Percentiles rank a stretch among this genome's conserved stretches.
Conservation (phyloP, 2,797 vertebrate species). For the Pseudocheirus occidentalis region DNA sequence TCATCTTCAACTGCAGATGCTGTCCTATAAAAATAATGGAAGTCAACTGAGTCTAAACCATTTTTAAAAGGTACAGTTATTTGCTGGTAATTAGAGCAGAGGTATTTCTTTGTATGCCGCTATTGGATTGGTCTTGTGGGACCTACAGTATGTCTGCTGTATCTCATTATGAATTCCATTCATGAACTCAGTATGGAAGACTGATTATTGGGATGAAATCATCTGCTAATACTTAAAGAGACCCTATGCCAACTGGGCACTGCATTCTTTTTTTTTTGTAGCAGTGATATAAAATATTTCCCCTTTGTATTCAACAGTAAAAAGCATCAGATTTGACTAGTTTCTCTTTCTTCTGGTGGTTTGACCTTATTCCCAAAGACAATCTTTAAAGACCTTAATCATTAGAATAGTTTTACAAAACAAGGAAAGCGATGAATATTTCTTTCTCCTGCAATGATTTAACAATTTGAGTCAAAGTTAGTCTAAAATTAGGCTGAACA, state of each 20-base stretch:
- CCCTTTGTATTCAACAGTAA: not conserved
- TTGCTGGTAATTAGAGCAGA: not conserved
- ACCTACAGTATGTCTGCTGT: not conserved
- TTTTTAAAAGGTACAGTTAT: not conserved
- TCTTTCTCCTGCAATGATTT: not conserved
- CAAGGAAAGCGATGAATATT: not conserved
- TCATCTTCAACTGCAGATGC: conserved; percentile 14
- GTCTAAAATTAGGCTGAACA: not conserved
- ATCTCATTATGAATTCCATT: not conserved
- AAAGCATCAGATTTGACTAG: not conserved
- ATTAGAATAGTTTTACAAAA: not conserved
- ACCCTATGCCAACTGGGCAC: not conserved
- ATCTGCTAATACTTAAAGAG: not conserved
- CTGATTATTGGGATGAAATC: not conserved
- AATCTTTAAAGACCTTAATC: not conserved
- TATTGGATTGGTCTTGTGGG: not conserved
- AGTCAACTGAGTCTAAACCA: not conserved
- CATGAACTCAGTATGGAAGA: not conserved
- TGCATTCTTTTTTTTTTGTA: not conserved
- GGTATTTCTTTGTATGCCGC: conserved; percentile 14
- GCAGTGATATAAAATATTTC: not conserved
- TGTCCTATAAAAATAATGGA: conserved; percentile 23
- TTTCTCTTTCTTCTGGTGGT: not conserved
- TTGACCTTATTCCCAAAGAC: not conserved
- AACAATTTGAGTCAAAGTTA: not conserved